These are phyloP conservation scores for Asbolus verrucosus DNA, from an alignment of 1,140 invertebrate species.

Conservation along the genomic window DNA sequence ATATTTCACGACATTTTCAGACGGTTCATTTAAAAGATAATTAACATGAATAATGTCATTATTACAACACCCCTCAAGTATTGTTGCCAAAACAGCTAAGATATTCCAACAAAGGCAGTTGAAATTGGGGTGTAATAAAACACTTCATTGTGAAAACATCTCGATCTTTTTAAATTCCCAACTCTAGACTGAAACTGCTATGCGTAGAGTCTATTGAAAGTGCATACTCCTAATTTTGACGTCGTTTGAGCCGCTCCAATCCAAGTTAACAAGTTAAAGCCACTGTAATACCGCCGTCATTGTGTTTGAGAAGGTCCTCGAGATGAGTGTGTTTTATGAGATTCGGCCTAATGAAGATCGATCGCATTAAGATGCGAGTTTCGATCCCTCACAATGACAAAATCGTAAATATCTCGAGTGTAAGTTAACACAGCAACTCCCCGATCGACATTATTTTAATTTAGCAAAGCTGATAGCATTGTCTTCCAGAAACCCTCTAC, in stretches of 20 bases:
- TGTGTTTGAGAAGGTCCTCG: constrained; percentile 44
- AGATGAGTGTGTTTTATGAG: constrained; percentile 49
- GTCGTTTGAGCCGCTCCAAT: constrained; percentile 37
- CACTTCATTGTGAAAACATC: not conserved
- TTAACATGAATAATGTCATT: constrained; percentile 27
- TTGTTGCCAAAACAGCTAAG: constrained; percentile 18
- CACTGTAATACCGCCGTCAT: constrained; percentile 49
- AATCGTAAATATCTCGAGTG: not conserved
- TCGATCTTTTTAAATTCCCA: not conserved
- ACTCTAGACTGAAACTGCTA: no score
- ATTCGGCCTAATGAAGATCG: constrained; percentile 46
- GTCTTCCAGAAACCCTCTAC: constrained; percentile 5
- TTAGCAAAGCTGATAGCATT: not conserved
- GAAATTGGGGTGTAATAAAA: not conserved
- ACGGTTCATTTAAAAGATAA: constrained; percentile 26
- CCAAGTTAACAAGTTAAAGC: constrained; percentile 53
- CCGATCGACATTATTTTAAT: not conserved
- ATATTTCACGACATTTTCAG: constrained; percentile 2
- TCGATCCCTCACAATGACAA: no score
- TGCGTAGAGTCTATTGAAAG: constrained; percentile 14
- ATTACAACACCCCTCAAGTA: constrained; percentile 21
- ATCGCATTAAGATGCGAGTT: constrained; percentile 39
- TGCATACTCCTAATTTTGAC: constrained; percentile 27
- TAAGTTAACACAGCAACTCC: no score
- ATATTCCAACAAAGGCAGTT: constrained; percentile 11